These are phyloP conservation scores for Dasysyrphus albostriatus DNA, from an alignment of 2,888 invertebrate species.

Conservation along the genomic window DNA sequence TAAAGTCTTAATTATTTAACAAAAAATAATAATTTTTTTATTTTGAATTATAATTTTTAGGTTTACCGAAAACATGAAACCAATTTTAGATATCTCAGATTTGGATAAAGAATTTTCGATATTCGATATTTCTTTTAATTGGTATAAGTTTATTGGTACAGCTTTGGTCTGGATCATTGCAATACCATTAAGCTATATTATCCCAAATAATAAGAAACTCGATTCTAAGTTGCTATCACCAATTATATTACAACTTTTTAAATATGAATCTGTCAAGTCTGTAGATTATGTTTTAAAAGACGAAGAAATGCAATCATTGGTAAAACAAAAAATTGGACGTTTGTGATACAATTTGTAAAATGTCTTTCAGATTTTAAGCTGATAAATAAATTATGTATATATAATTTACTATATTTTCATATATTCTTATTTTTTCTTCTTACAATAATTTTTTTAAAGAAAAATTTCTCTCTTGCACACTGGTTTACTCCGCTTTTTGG, in stretches of 20 bases:
- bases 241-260: conserved; percentile 22
- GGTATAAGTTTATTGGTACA: conserved; percentile 85
- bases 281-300: neutral
- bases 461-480: too few relatives aligned
- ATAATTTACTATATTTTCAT: too few relatives aligned
- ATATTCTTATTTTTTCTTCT: too few relatives aligned
- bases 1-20: neutral
- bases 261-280: neutral
- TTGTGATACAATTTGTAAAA: too few relatives aligned
- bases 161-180: conserved; percentile 84
- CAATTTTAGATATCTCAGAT: neutral
- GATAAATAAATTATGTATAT: too few relatives aligned
- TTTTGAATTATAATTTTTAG: neutral
- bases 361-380: too few relatives aligned
- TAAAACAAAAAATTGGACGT: neutral
- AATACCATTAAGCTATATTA: conserved; percentile 83
- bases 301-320: neutral
- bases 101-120: conserved; percentile 77
- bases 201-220: conserved; percentile 73
- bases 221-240: conserved; percentile 71
- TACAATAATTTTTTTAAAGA: too few relatives aligned
- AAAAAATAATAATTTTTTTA: neutral
- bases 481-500: too few relatives aligned
- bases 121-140: conserved; percentile 85
- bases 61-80: neutral